phyloP scores from a whole-genome alignment of 2,797 vertebrate genomes.

The Hemibagrus guttatus region DNA sequence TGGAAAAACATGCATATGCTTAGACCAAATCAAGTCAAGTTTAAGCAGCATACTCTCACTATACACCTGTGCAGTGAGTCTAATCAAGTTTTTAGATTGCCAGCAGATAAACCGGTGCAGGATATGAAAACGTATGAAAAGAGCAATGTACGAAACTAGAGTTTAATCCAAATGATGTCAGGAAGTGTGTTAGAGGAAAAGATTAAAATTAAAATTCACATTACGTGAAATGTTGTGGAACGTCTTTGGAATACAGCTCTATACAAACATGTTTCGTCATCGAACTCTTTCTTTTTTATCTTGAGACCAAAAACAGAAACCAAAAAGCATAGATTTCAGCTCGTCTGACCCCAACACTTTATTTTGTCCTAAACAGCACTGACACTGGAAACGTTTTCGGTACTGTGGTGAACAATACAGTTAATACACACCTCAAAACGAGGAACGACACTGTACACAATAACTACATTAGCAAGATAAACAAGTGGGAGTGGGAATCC shows the following conservation, averaged over 20 bases:
- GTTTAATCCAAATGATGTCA: neutral
- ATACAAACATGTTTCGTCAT: neutral
- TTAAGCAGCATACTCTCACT: neutral
- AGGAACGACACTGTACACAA: neutral
- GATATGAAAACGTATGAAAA: neutral
- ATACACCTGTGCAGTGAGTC: neutral
- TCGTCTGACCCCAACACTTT: neutral
- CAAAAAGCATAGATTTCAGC: neutral
- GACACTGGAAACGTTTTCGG: neutral
- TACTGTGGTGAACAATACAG: neutral
- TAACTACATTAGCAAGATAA: neutral
- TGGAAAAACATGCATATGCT: constrained; percentile 40
- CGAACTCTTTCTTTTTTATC: neutral
- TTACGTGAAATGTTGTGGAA: no score
- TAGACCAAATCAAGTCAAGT: neutral
- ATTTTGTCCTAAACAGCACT: neutral
- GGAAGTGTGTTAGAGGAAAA: neutral
- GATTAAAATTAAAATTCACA: no score
- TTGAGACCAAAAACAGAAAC: neutral
- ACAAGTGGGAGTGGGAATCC: neutral
- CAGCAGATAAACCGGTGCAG: neutral
- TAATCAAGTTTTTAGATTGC: neutral
- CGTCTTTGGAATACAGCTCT: neutral
- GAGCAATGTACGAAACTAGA: neutral
- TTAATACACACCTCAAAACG: neutral